Evolutionary conservation across 2,888 invertebrate species (phyloP).

Genomic region (Temnothorax rugatulus): DNA sequence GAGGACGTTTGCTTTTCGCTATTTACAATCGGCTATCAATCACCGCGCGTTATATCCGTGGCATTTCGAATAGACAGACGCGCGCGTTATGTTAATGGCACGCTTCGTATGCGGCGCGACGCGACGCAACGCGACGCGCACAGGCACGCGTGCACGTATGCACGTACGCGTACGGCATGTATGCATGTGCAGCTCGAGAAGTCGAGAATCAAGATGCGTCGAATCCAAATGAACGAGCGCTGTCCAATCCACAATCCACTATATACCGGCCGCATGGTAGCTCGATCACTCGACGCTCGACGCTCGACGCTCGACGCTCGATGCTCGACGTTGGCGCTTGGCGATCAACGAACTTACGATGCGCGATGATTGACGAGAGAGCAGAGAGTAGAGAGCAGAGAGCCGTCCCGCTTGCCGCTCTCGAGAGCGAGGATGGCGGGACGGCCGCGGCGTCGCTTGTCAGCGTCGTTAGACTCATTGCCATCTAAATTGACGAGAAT

Average conservation of each 20-base stretch:
- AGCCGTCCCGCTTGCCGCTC: too few species aligned
- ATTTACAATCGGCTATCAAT: constrained; percentile 68
- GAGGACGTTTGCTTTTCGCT: constrained; percentile 37
- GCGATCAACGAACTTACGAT: constrained; percentile 52
- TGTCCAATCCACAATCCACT: constrained; percentile 31
- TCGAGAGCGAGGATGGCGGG: background rate
- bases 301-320: background rate
- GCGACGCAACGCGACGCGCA: constrained; percentile 48
- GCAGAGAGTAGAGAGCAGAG: too few species aligned
- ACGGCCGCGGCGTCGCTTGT: background rate
- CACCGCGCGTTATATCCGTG: constrained; percentile 61
- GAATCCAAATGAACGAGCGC: constrained; percentile 75
- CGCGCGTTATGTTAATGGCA: constrained; percentile 76
- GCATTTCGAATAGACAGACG: constrained; percentile 62
- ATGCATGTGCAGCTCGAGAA: constrained; percentile 59
- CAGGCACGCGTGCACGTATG: constrained; percentile 59
- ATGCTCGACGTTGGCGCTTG: background rate
- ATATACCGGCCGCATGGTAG: background rate
- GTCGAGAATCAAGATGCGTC: constrained; percentile 66
- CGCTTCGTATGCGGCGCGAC: constrained; percentile 78
- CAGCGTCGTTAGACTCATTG: background rate
- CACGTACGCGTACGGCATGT: constrained; percentile 62
- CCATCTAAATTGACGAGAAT: background rate
- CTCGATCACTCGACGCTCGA: background rate
- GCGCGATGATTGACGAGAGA: too few species aligned